Base-by-base conservation (phyloP, 1,140 invertebrate species). In the Ganaspis sp. region DNA sequence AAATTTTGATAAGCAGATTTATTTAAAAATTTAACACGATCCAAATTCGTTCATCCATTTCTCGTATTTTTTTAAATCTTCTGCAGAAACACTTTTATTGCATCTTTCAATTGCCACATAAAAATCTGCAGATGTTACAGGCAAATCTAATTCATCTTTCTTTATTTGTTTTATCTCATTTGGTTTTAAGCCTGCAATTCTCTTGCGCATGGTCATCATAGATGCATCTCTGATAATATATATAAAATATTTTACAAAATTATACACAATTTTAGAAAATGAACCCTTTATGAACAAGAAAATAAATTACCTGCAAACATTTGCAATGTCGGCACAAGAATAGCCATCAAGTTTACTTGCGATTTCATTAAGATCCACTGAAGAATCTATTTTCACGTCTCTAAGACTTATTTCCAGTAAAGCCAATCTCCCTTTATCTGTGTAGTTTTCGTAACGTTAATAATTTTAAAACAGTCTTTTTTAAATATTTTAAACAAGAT, bases 41-140 rank as follows among this genome's bases (percentile, higher is more conserved):
- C 98, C 98, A 90, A 98, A 99, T 92, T 99, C 98, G 70, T 93
- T 94, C 97, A 99, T 99, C 98, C 98, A 99, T 86, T 97, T 96
- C 85, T 98, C 96, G 93, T 99, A 99, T 91, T 98, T 98, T 84
- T 98, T 95, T 75, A 99, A 92, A 92, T 99, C 98, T 79, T 98
- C 96, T 86, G 96, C 94, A 8, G 97, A 98, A 8, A 99, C 98
- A 86, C 97, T 98, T 89, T 99, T 99, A 88, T 98, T 98, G 87
- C 98, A 99, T 90, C 98, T 98, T 79, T 94, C 93, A 29, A 99
- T 93, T 9, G 98, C 98, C 88, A 98, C 96, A 76, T 95, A 92
- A 91, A 99, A 99, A 92, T 99, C 98, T 81, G 95, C 93, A 80
- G 94, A 95, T 9, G 97, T 98, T 1, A 99, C 97, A 0, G 98